phyloP scores from a whole-genome alignment of 1,140 invertebrate species.

The Chironomus tepperi region DNA sequence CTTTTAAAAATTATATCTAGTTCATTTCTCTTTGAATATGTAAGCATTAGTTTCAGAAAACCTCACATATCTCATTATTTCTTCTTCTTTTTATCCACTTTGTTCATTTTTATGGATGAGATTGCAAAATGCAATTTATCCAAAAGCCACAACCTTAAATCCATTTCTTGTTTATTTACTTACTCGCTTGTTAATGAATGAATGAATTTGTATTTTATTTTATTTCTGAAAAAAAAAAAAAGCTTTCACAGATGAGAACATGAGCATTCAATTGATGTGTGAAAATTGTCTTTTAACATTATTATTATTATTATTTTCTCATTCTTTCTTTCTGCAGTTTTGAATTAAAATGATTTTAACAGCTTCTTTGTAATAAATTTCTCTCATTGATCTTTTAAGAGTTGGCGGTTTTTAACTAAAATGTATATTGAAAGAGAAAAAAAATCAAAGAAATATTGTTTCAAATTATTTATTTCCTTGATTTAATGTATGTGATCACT shows the following conservation, averaged over 20 bases:
- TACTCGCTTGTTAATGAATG: not conserved
- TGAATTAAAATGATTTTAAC: not conserved
- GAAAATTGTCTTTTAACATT: not conserved
- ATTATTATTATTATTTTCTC: not conserved
- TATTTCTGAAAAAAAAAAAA: not conserved
- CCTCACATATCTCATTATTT: too few species aligned
- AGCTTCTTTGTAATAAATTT: not conserved
- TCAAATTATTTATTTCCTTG: not conserved
- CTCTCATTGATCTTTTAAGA: not conserved
- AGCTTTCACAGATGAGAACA: not conserved
- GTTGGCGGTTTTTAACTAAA: not conserved
- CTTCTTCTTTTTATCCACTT: not conserved
- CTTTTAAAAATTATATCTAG: not conserved
- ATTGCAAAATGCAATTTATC: slow-evolving; percentile 13
- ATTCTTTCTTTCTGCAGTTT: not conserved
- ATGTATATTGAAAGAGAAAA: not conserved
- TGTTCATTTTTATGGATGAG: slow-evolving; percentile 7
- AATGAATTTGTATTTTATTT: not conserved
- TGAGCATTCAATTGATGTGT: not conserved
- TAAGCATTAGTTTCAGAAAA: not conserved
- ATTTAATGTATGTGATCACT: not conserved
- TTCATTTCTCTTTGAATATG: not conserved
- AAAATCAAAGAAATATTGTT: not conserved
- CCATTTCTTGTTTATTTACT: not conserved
- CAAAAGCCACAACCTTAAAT: not conserved